Evolutionary conservation across 2,888 invertebrate species (phyloP), one percentile per base, ranked within the genome.

Genomic region (Parasteatoda lunata): DNA sequence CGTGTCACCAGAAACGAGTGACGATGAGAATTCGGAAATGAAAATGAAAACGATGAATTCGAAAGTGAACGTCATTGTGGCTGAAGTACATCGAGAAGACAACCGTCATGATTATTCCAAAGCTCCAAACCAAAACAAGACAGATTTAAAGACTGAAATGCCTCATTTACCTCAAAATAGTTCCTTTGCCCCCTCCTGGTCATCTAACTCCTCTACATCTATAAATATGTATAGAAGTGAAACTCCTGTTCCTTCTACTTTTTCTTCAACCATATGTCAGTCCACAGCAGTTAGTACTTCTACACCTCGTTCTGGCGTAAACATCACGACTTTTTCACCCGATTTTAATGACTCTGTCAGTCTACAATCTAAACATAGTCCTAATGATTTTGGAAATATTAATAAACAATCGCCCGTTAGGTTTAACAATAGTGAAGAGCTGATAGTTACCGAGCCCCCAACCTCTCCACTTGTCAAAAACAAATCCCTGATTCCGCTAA

Each of bases 11-110:
- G 89, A 89, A 59, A 95, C 95, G 88, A 97, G 96, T 89, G 97
- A 97, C 90, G 97, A 97, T 90, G 97, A 97, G 91, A 95, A 94
- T 89, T 93, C 68, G 9, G 81, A 82, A 4, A n/a, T 49, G 30
- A 81, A 69, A 51, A 52, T 48, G 8, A 51, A 54, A 11, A 78
- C 65, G 6, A 6, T 78, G 45, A 4, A 52, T 3, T 73, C 77
- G 2, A 84, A 84, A 30, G 30, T 77, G 47, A 87, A 82, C 69
- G 73, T 87, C n/a, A 64, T 77, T 45, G 64, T 87, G 11, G 86
- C 86, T 3, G 87, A 87, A 51, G 65, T 87, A 4, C 87, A 87
- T 73, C 45, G 77, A n/a, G 80, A 86, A 48, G 80, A 86, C 48
- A 69, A 15, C 11, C 5, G 54, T 15, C 45, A 45, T 45, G 84